Conservation (phyloP, 2,797 vertebrate species). For the Coranthus polyacanthus region DNA sequence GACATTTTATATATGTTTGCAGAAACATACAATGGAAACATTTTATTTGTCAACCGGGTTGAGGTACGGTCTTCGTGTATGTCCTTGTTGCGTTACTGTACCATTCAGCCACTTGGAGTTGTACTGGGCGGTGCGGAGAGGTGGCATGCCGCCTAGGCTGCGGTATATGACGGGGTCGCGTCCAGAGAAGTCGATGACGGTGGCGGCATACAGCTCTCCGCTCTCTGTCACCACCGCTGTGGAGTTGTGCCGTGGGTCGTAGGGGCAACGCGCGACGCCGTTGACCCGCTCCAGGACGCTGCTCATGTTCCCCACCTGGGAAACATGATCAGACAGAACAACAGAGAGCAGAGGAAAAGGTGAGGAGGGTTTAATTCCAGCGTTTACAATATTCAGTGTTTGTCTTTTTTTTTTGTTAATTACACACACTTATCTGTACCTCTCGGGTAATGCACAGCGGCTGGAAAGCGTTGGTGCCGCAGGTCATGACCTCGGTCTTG, state of each 20-base stretch:
- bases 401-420: no score
- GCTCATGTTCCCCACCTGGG: constrained; percentile 95
- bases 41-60: background rate
- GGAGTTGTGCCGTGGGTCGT: constrained; percentile 97
- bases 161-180: constrained; percentile 98
- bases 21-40: no score
- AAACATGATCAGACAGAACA: background rate
- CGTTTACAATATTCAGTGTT: background rate
- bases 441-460: constrained; percentile 94
- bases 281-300: constrained; percentile 93
- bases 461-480: constrained; percentile 97
- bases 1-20: no score
- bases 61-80: background rate
- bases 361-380: background rate
- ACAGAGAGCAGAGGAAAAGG: background rate
- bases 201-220: constrained; percentile 96
- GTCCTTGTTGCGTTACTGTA: constrained; percentile 58
- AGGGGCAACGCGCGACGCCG: constrained; percentile 96
- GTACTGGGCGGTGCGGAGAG: constrained; percentile 96
- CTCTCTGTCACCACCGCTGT: constrained; percentile 96
- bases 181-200: constrained; percentile 98
- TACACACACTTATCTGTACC: constrained; percentile 76
- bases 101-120: constrained; percentile 99
- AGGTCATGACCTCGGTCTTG: constrained; percentile 95
- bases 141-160: constrained; percentile 94